Percentiles rank a stretch among this genome's conserved stretches.
phyloP scores from a whole-genome alignment of 2,888 invertebrate genomes.

The Plemyria rubiginata region DNA sequence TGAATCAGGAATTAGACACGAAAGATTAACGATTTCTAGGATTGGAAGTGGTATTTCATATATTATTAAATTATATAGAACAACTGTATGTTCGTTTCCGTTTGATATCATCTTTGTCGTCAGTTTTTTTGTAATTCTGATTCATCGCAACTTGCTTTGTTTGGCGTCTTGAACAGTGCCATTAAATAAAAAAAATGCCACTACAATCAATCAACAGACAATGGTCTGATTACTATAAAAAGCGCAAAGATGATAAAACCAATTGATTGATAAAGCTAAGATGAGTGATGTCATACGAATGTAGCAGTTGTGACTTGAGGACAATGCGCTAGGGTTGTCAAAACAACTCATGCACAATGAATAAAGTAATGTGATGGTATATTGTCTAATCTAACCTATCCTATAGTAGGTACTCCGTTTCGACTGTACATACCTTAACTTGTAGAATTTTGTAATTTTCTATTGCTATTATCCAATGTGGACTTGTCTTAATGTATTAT shows the following conservation, averaged over 20 bases:
- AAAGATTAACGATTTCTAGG: not conserved
- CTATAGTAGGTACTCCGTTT: no score
- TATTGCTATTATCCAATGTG: no score
- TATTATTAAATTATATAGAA: not conserved
- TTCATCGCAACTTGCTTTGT: not conserved
- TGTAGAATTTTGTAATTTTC: no score
- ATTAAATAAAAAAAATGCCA: slow-evolving; percentile 9
- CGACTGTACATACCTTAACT: no score
- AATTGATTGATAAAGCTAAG: slow-evolving; percentile 20
- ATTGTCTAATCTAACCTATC: no score
- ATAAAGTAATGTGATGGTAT: no score
- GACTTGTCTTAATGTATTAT: no score
- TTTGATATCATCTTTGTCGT: no score
- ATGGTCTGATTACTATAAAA: slow-evolving; percentile 32
- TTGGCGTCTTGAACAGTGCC: not conserved
- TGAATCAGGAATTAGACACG: not conserved
- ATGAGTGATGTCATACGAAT: slow-evolving; percentile 32
- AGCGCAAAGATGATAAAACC: not conserved
- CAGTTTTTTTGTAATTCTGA: not conserved
- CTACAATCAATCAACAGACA: slow-evolving; percentile 29
- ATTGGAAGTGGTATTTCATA: not conserved
- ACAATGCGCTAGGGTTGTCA: slow-evolving; percentile 11
- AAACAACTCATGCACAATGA: not conserved
- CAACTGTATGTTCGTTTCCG: no score
- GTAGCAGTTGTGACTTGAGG: slow-evolving; percentile 21